A percentile compares a stretch with the other conserved stretches of the same genome.
Conservation (phyloP, 2,797 vertebrate species). For the Apogon hyalosoma region DNA sequence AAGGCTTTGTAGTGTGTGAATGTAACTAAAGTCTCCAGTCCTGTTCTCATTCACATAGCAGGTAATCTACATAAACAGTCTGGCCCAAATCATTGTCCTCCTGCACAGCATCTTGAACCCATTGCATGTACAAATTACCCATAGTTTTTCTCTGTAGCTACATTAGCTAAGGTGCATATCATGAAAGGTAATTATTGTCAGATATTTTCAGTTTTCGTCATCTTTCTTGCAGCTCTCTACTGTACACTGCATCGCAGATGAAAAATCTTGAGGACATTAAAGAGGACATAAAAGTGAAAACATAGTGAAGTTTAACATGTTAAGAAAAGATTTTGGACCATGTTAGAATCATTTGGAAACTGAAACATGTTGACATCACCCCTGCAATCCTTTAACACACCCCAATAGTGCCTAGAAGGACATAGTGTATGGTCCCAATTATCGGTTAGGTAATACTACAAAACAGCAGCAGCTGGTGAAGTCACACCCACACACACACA, state of each 20-base stretch:
- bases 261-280: too few relatives aligned
- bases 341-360: conserved; percentile 43
- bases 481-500: conserved; percentile 48
- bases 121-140: neutral
- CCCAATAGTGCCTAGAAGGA: conserved; percentile 31
- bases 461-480: conserved; percentile 67
- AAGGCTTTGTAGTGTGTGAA: too few relatives aligned
- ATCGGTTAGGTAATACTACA: conserved; percentile 79
- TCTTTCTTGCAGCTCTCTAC: too few relatives aligned
- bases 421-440: conserved; percentile 78
- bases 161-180: neutral
- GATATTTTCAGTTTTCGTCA: too few relatives aligned
- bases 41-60: conserved; percentile 27
- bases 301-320: conserved; percentile 1
- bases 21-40: neutral
- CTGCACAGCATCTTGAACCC: neutral
- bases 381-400: conserved; percentile 40
- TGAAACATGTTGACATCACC: conserved; percentile 62
- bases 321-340: conserved; percentile 12
- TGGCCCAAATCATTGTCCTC: neutral
- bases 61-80: conserved; percentile 9
- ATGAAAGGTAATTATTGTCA: too few relatives aligned
- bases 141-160: neutral
- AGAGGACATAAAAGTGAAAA: conserved; percentile 2
- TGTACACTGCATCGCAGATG: too few relatives aligned